Conservation (phyloP, 2,797 vertebrate genomes). For the Cryptoprocta ferox region DNA sequence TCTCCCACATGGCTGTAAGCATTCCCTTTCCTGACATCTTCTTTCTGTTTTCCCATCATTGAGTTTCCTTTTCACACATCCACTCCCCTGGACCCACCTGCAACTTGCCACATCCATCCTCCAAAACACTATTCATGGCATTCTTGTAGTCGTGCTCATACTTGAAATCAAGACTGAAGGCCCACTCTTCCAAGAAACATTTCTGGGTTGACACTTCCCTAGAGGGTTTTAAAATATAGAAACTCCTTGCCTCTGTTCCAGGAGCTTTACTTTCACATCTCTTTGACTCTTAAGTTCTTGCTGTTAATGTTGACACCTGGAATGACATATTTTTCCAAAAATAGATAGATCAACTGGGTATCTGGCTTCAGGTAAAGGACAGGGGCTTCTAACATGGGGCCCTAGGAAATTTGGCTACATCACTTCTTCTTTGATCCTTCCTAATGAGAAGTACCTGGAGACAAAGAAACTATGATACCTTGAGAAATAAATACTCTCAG, state of each 20-base stretch:
- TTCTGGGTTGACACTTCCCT: neutral
- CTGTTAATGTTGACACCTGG: neutral
- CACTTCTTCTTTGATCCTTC: neutral
- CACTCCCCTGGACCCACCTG: neutral
- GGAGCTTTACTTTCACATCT: neutral
- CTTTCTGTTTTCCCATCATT: neutral
- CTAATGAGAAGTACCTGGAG: neutral
- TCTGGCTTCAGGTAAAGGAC: neutral
- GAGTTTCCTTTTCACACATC: neutral
- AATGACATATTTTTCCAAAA: conserved; percentile 9
- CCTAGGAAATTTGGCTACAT: neutral
- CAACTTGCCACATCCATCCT: neutral
- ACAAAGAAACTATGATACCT: neutral
- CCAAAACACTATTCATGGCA: neutral
- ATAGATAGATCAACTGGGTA: neutral
- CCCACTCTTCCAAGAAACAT: neutral
- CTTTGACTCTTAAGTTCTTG: conserved; percentile 11
- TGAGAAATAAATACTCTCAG: neutral
- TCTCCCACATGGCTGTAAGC: neutral
- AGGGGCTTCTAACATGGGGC: neutral
- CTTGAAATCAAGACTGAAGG: neutral
- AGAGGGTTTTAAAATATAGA: neutral
- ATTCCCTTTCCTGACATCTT: neutral
- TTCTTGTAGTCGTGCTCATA: neutral
- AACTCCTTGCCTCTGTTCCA: neutral